Conservation (phyloP, 2,888 invertebrate genomes). For the Nebria salina region DNA sequence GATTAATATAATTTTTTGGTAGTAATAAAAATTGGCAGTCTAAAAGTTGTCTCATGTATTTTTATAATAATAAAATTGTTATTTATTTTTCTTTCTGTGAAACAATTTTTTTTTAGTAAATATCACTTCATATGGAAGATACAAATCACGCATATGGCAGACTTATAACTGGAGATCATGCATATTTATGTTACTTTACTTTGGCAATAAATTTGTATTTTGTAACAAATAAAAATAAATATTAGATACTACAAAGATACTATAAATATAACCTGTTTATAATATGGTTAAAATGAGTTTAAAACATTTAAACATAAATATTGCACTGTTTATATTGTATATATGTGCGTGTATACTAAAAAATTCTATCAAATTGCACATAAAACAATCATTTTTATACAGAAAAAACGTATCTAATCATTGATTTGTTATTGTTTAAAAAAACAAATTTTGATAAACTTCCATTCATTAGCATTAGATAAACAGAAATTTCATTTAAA, state of each 20-base stretch:
- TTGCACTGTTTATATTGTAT: conserved; percentile 25
- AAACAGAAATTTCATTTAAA: no score
- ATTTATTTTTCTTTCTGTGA: conserved; percentile 8
- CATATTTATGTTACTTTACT: conserved; percentile 35
- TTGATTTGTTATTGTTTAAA: no score
- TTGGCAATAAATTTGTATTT: conserved; percentile 30
- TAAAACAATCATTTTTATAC: conserved; percentile 4
- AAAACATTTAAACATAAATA: conserved; percentile 30
- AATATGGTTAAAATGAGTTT: conserved; percentile 9
- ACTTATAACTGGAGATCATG: conserved; percentile 40
- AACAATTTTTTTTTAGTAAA: conserved; percentile 34
- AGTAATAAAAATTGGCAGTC: neutral
- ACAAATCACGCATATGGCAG: conserved; percentile 40
- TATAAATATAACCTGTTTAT: conserved; percentile 5
- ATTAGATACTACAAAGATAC: conserved; percentile 1
- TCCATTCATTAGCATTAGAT: no score
- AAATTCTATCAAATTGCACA: neutral
- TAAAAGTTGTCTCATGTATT: neutral
- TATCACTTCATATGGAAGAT: conserved; percentile 45
- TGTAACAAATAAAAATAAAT: conserved; percentile 11
- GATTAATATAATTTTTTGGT: neutral
- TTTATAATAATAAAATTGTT: conserved; percentile 8
- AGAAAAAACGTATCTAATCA: neutral
- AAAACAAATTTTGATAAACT: no score
- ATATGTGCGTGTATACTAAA: neutral